Evolutionary conservation across 2,797 vertebrate genomes (phyloP), one percentile per base, ranked within the genome.

Genomic region (Scolopax bukidnonensis): DNA sequence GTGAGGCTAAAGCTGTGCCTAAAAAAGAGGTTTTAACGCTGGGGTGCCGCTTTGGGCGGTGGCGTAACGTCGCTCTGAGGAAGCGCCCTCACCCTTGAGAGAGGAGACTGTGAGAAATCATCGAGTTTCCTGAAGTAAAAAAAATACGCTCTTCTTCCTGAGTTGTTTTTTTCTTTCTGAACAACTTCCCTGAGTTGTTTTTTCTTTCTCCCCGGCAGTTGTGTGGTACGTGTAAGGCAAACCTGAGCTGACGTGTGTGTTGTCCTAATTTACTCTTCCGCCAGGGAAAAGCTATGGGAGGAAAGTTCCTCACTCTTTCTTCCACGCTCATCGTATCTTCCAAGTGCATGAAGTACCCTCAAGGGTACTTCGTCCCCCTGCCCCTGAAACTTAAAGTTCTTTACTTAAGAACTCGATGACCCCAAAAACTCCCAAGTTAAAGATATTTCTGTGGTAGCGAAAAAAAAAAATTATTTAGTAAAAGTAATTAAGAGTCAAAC

Each of bases 311-410:
- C 10, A 1, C 10, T 71, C 71, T 48, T 54, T 3, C 24, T 81
- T 88, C 4, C 3, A 0, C 40, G 5, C 11, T 27, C 0, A 0
- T 36, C 36, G 8, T 24, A 0, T 51, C 11, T 81, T 71, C 10
- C 10, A 25, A 65, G 18, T 41, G 9, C 5, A 0, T 45, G 45
- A 14, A 16, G 16, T 45, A 20, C 43, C 3, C 13, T 57, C 21
- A 24, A 38, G 9, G 7, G 77, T 43, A 17, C 41, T 43, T 43
- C 41, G 5, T 20, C 14, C 2, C 7, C 2, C 19, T 2, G 0
- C n/a, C 33, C 78, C 16, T 16, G 41, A 3, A 53, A 27, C 9
- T 47, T 47, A 13, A 0, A 0, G 71, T 81, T 60, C 3, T 61
- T 78, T 88, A 64, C 11, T 10, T 56, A 23, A 14, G 16, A 32